These are phyloP conservation scores for Montipora capricornis DNA, from an alignment of 64 coral and sea anemone species.

Conservation along the genomic window DNA sequence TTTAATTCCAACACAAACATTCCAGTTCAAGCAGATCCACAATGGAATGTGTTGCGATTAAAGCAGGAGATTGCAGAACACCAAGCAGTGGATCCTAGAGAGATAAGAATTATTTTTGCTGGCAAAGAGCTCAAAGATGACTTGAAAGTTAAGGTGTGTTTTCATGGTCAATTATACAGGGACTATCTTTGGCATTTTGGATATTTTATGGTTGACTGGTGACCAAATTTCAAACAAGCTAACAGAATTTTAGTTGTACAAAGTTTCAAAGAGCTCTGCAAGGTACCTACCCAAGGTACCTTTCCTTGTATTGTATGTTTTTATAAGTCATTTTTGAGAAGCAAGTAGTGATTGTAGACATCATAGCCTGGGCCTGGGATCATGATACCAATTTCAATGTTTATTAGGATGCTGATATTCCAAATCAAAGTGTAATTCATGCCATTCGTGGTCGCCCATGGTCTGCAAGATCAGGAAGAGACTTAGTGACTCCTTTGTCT, in stretches of 20 bases:
- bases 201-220: no score
- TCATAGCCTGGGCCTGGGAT: no score
- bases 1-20: conserved; percentile 87
- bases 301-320: no score
- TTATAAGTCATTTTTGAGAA: no score
- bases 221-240: no score
- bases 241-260: no score
- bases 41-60: conserved; percentile 69
- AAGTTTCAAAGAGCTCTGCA: no score
- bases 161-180: neutral
- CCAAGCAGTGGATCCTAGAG: conserved; percentile 73
- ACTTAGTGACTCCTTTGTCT: conserved; percentile 49
- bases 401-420: conserved; percentile 87
- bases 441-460: conserved; percentile 64
- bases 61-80: conserved; percentile 73
- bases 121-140: conserved; percentile 82
- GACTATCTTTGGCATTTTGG: no score
- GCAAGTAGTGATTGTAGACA: no score
- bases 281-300: no score
- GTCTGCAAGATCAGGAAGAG: conserved; percentile 53
- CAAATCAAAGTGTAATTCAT: conserved; percentile 93
- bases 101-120: conserved; percentile 90
- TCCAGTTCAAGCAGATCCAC: conserved; percentile 66
- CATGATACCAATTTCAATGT: neutral
- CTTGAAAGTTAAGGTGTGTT: conserved; percentile 54